Base-by-base conservation (phyloP, 2,888 invertebrate genomes). In the Heliconius cydno region DNA sequence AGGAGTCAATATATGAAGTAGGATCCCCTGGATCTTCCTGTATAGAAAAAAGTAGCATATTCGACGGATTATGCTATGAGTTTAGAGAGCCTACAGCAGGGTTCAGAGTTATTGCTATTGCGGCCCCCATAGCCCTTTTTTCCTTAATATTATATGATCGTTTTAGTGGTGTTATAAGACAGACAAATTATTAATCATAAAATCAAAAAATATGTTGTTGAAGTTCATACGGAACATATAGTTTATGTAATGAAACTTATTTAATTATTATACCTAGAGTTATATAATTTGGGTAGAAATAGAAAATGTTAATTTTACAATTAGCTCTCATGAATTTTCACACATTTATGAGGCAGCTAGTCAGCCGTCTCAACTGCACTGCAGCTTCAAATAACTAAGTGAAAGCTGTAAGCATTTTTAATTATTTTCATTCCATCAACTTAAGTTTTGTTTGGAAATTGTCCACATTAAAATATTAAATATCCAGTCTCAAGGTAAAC, bases 141-240 rank as follows among this genome's bases (percentile, higher is more conserved):
- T 89, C 91, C 2, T 87, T 95, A 7, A 93, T 94, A 82, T 87
- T 95, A 34, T 94, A 92, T 78, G 94, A 94, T 85, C 88, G 94
- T 77, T 94, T 94, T 82, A 94, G 92, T 82, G 90, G 93, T 78
- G 92, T 93, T n/a, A 89, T 94, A 63, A 89, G 93, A 82, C 93
- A 94, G 82, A 90, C 90, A 30, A 90, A 89, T 83, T 87, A 87
- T 84, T 91, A 28, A 28, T 28, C 28, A 28, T 28, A 28, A 28
- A 28, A 28, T 28, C 28, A 28, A 28, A 28, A 28, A 28, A 28
- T 28, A 28, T 28, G 28, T 28, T 1, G 28, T 28, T 28, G 28
- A 28, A 28, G 28, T 28, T 28, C 28, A 28, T 28, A 28, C 28
- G 1, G 19, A 52, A 22, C 6, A n/a, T 60, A 12, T 3, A 3